Percentiles rank a stretch among this genome's conserved stretches.
Conservation (phyloP, 2,888 invertebrate species). For the Onchidella celtica region DNA sequence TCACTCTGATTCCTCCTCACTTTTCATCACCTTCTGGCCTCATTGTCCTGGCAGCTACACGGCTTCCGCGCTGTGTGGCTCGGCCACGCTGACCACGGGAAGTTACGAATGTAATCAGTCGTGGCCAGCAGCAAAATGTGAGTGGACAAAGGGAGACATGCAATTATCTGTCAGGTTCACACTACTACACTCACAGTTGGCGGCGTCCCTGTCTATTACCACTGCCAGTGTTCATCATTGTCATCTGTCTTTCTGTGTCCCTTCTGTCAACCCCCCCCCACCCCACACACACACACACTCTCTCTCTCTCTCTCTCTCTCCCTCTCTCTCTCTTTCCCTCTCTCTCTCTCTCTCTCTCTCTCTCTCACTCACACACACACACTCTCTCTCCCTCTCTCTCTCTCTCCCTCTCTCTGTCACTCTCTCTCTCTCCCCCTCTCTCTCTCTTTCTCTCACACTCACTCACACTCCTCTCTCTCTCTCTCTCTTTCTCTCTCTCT, state of each 20-base stretch:
- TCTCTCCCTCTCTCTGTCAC: background rate
- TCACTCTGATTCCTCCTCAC: too few relatives aligned
- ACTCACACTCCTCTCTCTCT: background rate
- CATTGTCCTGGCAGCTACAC: too few relatives aligned
- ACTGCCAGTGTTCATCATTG: too few relatives aligned
- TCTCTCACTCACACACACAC: slow-evolving; percentile 13
- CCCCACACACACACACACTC: background rate
- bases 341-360: background rate
- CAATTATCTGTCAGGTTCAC: too few relatives aligned
- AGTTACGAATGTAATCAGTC: too few relatives aligned
- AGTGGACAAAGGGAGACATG: too few relatives aligned
- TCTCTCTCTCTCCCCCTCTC: slow-evolving; percentile 11
- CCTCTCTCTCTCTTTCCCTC: background rate
- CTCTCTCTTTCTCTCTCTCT: background rate
- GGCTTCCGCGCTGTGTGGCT: too few relatives aligned
- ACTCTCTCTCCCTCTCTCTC: slow-evolving; percentile 15
- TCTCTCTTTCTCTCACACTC: slow-evolving; percentile 5
- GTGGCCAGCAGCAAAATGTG: too few relatives aligned
- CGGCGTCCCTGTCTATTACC: too few relatives aligned
- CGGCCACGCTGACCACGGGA: too few relatives aligned
- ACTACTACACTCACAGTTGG: too few relatives aligned
- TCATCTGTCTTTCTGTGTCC: slow-evolving; percentile 5
- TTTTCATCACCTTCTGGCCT: too few relatives aligned
- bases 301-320: background rate
- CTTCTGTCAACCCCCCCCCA: background rate